These are phyloP conservation scores for Coecobrya sp. DNA, from an alignment of 2,888 invertebrate genomes.

Conservation along the genomic window DNA sequence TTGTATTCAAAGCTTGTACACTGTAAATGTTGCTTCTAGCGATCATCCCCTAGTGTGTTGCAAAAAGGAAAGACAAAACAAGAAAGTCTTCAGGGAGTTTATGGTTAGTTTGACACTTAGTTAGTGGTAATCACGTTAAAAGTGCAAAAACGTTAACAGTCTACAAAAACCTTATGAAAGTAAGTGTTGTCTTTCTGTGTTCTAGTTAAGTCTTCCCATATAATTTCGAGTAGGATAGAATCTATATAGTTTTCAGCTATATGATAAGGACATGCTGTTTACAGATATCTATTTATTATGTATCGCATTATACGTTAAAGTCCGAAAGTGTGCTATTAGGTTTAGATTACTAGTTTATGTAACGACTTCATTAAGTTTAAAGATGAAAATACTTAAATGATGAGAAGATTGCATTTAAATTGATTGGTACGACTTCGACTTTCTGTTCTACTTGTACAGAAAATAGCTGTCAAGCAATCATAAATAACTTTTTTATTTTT, in stretches of 20 bases:
- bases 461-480: not conserved
- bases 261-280: no score
- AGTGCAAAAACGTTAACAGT: conserved; percentile 65
- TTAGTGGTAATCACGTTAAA: conserved; percentile 76
- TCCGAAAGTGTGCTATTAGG: not conserved
- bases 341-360: no score
- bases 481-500: conserved; percentile 7
- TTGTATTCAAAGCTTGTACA: conserved; percentile 61
- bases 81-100: conserved; percentile 66
- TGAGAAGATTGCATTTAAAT: conserved; percentile 27
- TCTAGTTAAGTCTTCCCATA: no score
- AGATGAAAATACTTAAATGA: not conserved
- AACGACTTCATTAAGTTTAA: not conserved
- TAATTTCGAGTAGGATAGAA: no score
- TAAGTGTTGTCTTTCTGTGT: not conserved
- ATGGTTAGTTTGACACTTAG: conserved; percentile 76
- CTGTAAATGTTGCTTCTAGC: conserved; percentile 72
- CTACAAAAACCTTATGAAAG: not conserved
- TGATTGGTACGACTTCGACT: conserved; percentile 16
- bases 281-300: no score
- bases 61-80: conserved; percentile 39
- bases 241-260: no score
- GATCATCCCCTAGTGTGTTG: conserved; percentile 61
- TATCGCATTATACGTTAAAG: no score
- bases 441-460: not conserved